Base-by-base conservation (phyloP, 2,797 vertebrate genomes). In the Nyctalus aviator region DNA sequence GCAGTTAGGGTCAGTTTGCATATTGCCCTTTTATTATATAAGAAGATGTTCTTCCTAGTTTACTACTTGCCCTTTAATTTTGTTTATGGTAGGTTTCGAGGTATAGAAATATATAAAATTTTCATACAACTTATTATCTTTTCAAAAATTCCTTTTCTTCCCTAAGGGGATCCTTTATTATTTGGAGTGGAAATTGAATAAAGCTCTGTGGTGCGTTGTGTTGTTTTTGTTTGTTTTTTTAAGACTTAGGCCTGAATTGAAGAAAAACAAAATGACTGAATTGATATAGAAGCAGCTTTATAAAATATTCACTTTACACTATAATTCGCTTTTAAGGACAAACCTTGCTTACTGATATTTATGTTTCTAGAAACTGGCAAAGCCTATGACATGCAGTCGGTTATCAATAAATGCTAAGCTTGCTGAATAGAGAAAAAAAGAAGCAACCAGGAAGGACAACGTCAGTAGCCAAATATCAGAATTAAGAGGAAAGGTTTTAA, bases 181-280 rank as follows among this genome's bases (percentile, higher is more conserved):
- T 91, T 79, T 94, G 50, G 41, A 94, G 55, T 89, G 30, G 37
- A 88, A 94, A 90, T 50, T 93, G 32, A 86, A 79, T 85, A 85
- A 90, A 93, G 59, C 15, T 25, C 50, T 89, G 50, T 18, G 62
- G 30, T 17, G 62, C 8, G 53, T 55, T 62, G 30, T 50, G 48
- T 50, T 14, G 18, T 53, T 18, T 20, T 17, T 41, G 37, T 41
- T 41, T 41, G 37, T 41, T 41, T 64, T 14, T 66, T 32, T 62
- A 62, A 62, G 25, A 62, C 30, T 84, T 64, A 84, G 68, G 27
- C n/a, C 76, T 77, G 23, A 91, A 92, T 89, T 69, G 32, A 68
- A 82, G 68, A 84, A 90, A 93, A 84, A 57, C 27, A 72, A 82
- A 94, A 83, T 44, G 92, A 94, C 4, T 91, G 62, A 18, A 44